These are phyloP conservation scores for Pollenia angustigena DNA, from an alignment of 2,888 invertebrate genomes.

Conservation along the genomic window DNA sequence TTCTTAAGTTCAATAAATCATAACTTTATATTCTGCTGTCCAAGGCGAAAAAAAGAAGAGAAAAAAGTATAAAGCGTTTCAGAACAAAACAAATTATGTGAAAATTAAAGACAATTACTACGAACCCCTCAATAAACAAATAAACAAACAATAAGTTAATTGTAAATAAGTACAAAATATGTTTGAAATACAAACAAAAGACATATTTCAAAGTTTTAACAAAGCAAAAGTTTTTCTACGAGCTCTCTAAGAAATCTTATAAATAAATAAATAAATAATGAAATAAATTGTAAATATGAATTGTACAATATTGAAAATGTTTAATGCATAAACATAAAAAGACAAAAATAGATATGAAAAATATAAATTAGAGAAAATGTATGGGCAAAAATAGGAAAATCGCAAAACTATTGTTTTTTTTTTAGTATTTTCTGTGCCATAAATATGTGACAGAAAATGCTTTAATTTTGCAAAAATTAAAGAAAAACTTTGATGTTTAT, in stretches of 20 bases:
- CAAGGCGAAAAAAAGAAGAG: neutral
- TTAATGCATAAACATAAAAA: constrained; percentile 1
- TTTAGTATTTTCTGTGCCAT: too few relatives aligned
- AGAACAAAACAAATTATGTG: constrained; percentile 40
- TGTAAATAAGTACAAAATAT: neutral
- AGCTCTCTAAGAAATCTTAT: neutral
- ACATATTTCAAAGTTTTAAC: constrained; percentile 2
- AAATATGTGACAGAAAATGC: too few relatives aligned
- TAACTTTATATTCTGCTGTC: neutral
- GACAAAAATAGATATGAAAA: neutral
- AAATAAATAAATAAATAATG: neutral
- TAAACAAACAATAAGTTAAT: neutral
- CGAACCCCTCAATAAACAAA: constrained; percentile 10
- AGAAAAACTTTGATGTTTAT: too few relatives aligned
- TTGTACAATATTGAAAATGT: constrained; percentile 24
- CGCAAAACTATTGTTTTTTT: too few relatives aligned
- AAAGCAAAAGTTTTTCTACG: neutral
- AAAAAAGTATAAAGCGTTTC: neutral
- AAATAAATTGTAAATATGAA: constrained; percentile 8
- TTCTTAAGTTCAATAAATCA: constrained; percentile 39
- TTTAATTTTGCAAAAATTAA: too few relatives aligned
- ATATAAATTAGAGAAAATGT: constrained; percentile 6
- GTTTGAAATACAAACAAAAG: neutral
- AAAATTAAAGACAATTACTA: constrained; percentile 55
- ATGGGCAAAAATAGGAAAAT: neutral